Evolutionary conservation across 2,888 invertebrate species (phyloP).

Genomic region (Proisotoma minuta): DNA sequence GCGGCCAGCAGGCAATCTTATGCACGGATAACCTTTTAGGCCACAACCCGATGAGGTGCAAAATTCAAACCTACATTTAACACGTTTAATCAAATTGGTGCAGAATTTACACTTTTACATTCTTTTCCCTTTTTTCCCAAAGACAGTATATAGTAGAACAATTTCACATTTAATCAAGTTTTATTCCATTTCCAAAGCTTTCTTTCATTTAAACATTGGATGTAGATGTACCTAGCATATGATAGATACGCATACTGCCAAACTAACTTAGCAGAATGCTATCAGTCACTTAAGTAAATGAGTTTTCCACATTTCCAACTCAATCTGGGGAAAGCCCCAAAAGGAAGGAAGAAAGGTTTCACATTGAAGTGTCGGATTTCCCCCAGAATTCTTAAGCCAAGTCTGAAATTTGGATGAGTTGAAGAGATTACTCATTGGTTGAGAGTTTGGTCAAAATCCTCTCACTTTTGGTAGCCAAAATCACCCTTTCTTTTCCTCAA

Average conservation of each 20-base stretch:
- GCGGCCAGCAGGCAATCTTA: background rate
- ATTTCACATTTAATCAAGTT: too few species aligned
- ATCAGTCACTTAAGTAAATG: constrained; percentile 28
- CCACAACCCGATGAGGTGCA: background rate
- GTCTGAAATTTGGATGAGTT: background rate
- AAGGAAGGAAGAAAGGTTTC: background rate
- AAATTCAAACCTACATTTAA: too few species aligned
- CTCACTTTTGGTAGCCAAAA: background rate
- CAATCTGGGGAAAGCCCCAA: constrained; percentile 5
- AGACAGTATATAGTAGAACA: too few species aligned
- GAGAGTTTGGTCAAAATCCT: background rate
- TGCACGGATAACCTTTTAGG: background rate
- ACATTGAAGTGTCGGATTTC: constrained; percentile 4
- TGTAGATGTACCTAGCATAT: too few species aligned
- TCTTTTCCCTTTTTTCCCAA: too few species aligned
- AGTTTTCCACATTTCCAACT: constrained; percentile 27
- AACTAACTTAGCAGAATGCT: background rate
- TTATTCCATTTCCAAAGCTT: too few species aligned
- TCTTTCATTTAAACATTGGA: too few species aligned
- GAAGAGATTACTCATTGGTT: constrained; percentile 8
- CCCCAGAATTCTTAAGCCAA: background rate
- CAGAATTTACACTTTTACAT: too few species aligned
- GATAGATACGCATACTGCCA: too few species aligned
- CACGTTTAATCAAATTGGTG: too few species aligned
- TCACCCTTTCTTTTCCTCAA: background rate